phyloP scores from a whole-genome alignment of 2,888 invertebrate species.

The Bruchidius siliquastri region DNA sequence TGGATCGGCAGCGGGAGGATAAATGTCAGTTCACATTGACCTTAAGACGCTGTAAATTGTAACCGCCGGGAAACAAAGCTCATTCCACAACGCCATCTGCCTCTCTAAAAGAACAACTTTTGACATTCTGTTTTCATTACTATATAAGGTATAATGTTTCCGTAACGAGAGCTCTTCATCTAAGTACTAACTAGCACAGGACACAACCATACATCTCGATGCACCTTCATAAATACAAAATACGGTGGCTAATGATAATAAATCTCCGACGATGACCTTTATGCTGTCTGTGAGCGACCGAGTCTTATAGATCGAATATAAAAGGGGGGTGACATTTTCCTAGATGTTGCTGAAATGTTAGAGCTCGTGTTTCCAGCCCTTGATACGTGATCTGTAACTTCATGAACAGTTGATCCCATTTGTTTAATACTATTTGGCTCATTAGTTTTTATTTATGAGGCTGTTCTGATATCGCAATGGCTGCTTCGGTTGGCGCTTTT shows the following conservation, averaged over 20 bases:
- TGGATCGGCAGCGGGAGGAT: too few relatives aligned
- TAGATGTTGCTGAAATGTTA: slow-evolving; percentile 38
- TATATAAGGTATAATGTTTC: too few relatives aligned
- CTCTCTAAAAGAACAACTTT: too few relatives aligned
- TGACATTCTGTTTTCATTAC: too few relatives aligned
- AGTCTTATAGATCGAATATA: slow-evolving; percentile 27
- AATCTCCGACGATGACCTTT: slow-evolving; percentile 28
- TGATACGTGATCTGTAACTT: slow-evolving; percentile 45
- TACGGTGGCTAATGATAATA: slow-evolving; percentile 32
- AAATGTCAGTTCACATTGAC: too few relatives aligned
- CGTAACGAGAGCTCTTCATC: too few relatives aligned
- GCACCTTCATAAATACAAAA: slow-evolving; percentile 20
- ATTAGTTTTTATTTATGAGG: slow-evolving; percentile 30
- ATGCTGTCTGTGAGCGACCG: slow-evolving; percentile 8
- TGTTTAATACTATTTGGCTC: slow-evolving; percentile 39
- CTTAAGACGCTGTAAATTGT: too few relatives aligned
- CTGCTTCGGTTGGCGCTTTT: slow-evolving; percentile 5
- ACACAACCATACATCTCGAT: not conserved
- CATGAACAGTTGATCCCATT: slow-evolving; percentile 38
- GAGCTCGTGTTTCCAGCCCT: slow-evolving; percentile 33
- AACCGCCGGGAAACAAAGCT: too few relatives aligned
- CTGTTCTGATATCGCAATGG: not conserved
- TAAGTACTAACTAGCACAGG: too few relatives aligned
- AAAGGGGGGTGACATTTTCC: slow-evolving; percentile 41
- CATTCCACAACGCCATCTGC: too few relatives aligned